Percentiles rank a stretch among this genome's conserved stretches.
phyloP scores from a whole-genome alignment of 2,888 invertebrate species.

The Pollenia angustigena region DNA sequence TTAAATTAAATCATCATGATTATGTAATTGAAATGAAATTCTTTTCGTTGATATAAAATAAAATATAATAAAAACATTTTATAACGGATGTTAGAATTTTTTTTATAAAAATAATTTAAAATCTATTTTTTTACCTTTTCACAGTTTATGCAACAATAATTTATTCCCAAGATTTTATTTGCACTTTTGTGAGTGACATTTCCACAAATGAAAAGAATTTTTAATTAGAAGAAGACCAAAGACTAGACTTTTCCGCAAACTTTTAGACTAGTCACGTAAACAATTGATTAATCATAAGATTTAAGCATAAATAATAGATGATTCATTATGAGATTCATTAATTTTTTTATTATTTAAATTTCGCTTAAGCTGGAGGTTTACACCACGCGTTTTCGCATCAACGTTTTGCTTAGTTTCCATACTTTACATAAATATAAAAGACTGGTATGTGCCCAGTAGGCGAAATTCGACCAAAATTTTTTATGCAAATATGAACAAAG shows the following conservation, averaged over 20 bases:
- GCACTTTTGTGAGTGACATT: conserved; percentile 42
- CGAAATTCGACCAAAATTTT: too few species aligned
- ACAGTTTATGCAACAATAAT: background rate
- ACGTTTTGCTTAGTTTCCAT: too few species aligned
- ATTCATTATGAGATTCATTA: too few species aligned
- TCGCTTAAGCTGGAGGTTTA: too few species aligned
- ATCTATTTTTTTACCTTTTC: background rate
- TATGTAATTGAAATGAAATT: conserved; percentile 46
- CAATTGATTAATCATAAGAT: background rate
- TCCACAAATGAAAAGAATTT: conserved; percentile 27
- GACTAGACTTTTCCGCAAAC: background rate
- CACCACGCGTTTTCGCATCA: too few species aligned
- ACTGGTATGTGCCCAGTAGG: too few species aligned
- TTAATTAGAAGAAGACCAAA: background rate
- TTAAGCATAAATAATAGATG: background rate
- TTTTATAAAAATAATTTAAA: background rate
- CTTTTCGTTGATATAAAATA: background rate
- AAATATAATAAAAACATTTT: conserved; percentile 9
- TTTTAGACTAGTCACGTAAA: conserved; percentile 1
- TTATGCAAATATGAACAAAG: too few species aligned
- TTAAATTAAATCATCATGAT: conserved; percentile 51
- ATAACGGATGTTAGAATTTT: conserved; percentile 41
- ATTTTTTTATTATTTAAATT: too few species aligned
- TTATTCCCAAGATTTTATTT: conserved; percentile 7
- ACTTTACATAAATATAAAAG: too few species aligned